Evolutionary conservation across 2,797 vertebrate species (phyloP).

Genomic region (Gymnoscopelus braueri): DNA sequence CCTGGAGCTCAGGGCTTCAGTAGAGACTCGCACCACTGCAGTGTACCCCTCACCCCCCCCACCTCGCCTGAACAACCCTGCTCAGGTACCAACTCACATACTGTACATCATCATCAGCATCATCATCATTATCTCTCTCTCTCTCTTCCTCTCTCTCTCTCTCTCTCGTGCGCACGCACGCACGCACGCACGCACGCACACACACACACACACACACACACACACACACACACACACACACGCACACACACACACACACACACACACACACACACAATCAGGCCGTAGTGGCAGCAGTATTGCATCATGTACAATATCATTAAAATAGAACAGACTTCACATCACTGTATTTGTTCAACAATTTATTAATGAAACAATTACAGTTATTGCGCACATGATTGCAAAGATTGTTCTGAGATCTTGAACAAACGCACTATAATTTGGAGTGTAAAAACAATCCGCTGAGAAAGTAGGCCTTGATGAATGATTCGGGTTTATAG

Average conservation of each 20-base stretch:
- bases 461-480: background rate
- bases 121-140: too few species aligned
- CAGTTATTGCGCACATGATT: background rate
- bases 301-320: too few species aligned
- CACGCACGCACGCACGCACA: background rate
- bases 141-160: too few species aligned
- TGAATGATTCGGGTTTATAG: background rate
- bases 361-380: background rate
- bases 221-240: background rate
- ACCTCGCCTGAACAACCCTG: slow-evolving; percentile 94
- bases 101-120: too few species aligned
- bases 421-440: background rate
- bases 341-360: too few species aligned
- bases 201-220: background rate
- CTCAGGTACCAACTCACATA: slow-evolving; percentile 79
- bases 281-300: too few species aligned
- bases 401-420: background rate
- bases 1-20: slow-evolving; percentile 81
- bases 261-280: background rate
- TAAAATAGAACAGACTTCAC: too few species aligned
- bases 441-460: slow-evolving; percentile 1
- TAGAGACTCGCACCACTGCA: slow-evolving; percentile 92
- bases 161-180: background rate
- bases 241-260: background rate
- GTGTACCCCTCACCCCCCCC: slow-evolving; percentile 92